phyloP scores from a whole-genome alignment of 2,797 vertebrate species.

The Parotocinclus haroldoi region DNA sequence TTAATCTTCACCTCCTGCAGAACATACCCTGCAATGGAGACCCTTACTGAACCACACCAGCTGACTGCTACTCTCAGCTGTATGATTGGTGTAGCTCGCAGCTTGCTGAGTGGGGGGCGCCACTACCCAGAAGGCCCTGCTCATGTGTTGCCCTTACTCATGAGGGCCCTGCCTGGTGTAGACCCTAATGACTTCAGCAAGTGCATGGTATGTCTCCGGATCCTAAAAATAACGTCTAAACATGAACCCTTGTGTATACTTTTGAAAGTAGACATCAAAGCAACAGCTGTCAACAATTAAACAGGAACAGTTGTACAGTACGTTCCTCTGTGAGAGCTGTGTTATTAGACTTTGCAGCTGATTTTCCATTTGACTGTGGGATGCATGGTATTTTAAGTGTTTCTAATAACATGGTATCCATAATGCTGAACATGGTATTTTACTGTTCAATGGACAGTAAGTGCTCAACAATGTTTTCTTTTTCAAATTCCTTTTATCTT shows the following conservation, averaged over 20 bases:
- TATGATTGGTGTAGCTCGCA: constrained; percentile 93
- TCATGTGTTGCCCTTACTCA: constrained; percentile 91
- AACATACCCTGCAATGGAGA: constrained; percentile 92
- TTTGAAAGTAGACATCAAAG: constrained; percentile 8
- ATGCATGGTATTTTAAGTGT: neutral
- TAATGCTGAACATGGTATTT: neutral
- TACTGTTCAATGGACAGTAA: neutral
- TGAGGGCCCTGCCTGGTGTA: constrained; percentile 93
- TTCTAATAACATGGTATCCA: neutral
- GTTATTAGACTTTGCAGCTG: neutral
- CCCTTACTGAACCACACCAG: constrained; percentile 94
- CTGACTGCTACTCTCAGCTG: constrained; percentile 95
- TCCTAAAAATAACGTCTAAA: constrained; percentile 6
- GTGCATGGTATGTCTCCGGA: constrained; percentile 84
- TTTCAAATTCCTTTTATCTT: too few relatives aligned
- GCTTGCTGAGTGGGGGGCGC: constrained; percentile 82
- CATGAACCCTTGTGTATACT: neutral
- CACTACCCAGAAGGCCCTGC: constrained; percentile 91
- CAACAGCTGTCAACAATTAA: constrained; percentile 3
- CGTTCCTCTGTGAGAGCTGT: neutral
- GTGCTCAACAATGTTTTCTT: too few relatives aligned
- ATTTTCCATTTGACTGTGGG: neutral
- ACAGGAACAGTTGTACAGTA: neutral
- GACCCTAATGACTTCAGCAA: constrained; percentile 99
- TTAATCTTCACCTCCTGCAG: constrained; percentile 56